Conservation (phyloP, 2,797 vertebrate genomes). For the Periparus ater region DNA sequence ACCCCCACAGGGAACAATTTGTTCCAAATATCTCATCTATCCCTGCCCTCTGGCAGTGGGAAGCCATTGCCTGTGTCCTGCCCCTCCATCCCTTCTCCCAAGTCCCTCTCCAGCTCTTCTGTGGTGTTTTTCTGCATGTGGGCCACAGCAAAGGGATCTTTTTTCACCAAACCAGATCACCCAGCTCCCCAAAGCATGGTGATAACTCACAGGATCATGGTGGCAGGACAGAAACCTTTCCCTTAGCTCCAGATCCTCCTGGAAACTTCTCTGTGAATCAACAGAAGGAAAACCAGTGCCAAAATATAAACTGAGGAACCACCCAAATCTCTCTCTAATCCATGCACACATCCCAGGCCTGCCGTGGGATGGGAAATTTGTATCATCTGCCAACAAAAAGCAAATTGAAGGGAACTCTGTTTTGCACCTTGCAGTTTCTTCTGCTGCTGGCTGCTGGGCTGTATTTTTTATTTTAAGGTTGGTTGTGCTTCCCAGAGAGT, state of each 20-base stretch:
- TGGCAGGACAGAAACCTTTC: not conserved
- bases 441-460: not conserved
- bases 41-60: not conserved
- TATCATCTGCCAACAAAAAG: not conserved
- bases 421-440: not conserved
- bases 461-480: not conserved
- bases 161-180: not conserved
- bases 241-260: not conserved
- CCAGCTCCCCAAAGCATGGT: rapidly evolving
- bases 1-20: not conserved
- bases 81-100: not conserved
- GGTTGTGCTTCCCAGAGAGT: not conserved
- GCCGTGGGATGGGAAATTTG: not conserved
- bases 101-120: not conserved
- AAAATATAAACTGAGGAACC: not conserved
- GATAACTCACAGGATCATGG: rapidly evolving
- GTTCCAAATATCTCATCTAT: not conserved
- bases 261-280: not conserved
- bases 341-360: not conserved
- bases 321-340: not conserved
- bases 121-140: not conserved
- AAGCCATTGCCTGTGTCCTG: not conserved
- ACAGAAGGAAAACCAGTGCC: not conserved
- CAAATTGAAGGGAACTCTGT: not conserved
- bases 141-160: not conserved